Percentiles rank a stretch among this genome's conserved stretches.
Conservation (phyloP, 2,797 vertebrate genomes). For the Diceros bicornis region DNA sequence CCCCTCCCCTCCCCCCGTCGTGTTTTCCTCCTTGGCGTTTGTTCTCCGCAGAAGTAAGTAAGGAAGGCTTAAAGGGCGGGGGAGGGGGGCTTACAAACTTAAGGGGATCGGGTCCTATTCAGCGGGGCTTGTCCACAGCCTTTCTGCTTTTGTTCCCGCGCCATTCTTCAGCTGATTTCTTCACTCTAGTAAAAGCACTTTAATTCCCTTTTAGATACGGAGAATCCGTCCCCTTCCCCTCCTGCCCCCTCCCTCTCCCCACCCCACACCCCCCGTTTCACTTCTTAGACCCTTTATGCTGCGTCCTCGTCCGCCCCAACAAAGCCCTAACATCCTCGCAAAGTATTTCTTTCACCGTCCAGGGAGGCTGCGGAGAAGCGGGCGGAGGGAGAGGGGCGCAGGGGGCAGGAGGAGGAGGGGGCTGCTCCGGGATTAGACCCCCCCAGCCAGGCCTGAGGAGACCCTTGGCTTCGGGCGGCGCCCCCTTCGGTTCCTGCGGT, state of each 20-base stretch:
- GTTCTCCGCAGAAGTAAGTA: constrained; percentile 89
- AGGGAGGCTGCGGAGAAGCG: constrained; percentile 57
- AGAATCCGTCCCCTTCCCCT: constrained; percentile 90
- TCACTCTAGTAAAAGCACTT: constrained; percentile 91
- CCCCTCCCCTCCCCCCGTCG: constrained; percentile 80
- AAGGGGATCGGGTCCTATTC: constrained; percentile 92
- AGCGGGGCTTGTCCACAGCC: constrained; percentile 90
- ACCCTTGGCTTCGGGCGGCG: not conserved
- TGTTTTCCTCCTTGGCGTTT: constrained; percentile 87
- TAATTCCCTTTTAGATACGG: constrained; percentile 93
- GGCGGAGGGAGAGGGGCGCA: not conserved
- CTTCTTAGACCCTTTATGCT: constrained; percentile 88
- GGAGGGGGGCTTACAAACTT: constrained; percentile 91
- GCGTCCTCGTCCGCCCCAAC: constrained; percentile 86
- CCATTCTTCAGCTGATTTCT: constrained; percentile 92
- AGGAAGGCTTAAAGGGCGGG: constrained; percentile 89
- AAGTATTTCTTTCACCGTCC: constrained; percentile 83
- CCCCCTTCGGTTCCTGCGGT: not conserved
- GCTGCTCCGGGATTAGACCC: not conserved
- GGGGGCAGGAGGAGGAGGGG: not conserved
- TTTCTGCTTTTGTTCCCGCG: constrained; percentile 90
- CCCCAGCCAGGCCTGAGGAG: not conserved
- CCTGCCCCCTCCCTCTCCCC: constrained; percentile 79
- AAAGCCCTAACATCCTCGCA: constrained; percentile 85
- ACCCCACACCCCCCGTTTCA: constrained; percentile 82